Percentiles rank a stretch among this genome's conserved stretches.
These are phyloP conservation scores for Zeuzera pyrina DNA, from an alignment of 2,888 invertebrate species.

Conservation along the genomic window DNA sequence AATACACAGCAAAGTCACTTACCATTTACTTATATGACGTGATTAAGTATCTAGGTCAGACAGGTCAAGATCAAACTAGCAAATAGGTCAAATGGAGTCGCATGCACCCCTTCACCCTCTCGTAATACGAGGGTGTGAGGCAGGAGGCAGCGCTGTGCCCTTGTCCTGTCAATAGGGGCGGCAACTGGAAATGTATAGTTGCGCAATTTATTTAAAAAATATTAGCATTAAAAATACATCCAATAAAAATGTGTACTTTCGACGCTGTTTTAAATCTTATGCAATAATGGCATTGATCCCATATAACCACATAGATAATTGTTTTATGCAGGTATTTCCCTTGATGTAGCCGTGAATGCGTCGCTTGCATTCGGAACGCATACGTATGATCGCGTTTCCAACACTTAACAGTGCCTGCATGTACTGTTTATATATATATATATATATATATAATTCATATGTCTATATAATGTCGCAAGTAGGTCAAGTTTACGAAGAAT, in stretches of 20 bases:
- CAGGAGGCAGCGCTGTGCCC: slow-evolving; percentile 5
- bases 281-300: not conserved
- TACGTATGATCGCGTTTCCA: slow-evolving; percentile 18
- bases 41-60: slow-evolving; percentile 16
- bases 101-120: slow-evolving; percentile 27
- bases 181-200: not conserved
- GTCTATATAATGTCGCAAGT: slow-evolving; percentile 35
- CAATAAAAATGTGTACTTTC: too few relatives aligned
- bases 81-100: slow-evolving; percentile 52
- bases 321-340: slow-evolving; percentile 26
- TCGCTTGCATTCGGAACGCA: slow-evolving; percentile 25
- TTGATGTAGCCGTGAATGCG: slow-evolving; percentile 35
- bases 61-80: slow-evolving; percentile 50
- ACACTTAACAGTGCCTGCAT: slow-evolving; percentile 34
- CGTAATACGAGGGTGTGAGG: slow-evolving; percentile 1
- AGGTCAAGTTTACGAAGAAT: slow-evolving; percentile 62
- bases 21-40: too few relatives aligned
- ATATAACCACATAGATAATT: slow-evolving; percentile 7
- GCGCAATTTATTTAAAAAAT: slow-evolving; percentile 1
- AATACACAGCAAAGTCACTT: too few relatives aligned
- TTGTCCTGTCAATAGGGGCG: slow-evolving; percentile 1
- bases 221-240: slow-evolving; percentile 1
- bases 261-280: not conserved
- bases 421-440: slow-evolving; percentile 39
- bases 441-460: slow-evolving; percentile 33